These are phyloP conservation scores for Drosophila bocki DNA, from an alignment of 1,140 invertebrate species.

Conservation along the genomic window DNA sequence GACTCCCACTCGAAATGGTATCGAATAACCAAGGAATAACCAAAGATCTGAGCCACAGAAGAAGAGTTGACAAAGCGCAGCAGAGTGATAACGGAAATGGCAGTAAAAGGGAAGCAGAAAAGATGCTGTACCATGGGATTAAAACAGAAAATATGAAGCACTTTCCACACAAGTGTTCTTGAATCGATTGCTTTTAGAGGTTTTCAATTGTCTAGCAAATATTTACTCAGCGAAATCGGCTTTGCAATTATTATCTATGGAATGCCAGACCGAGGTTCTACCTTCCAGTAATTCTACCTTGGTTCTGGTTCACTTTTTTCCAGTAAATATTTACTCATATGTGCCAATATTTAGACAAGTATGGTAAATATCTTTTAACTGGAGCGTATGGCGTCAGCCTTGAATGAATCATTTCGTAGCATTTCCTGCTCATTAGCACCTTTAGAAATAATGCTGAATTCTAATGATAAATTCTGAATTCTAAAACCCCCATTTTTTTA, in stretches of 20 bases:
- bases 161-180: background rate
- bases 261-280: slow-evolving; percentile 10
- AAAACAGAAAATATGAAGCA: background rate
- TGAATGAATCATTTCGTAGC: slow-evolving; percentile 17
- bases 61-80: slow-evolving; percentile 37
- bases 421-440: slow-evolving; percentile 35
- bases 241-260: slow-evolving; percentile 1
- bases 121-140: slow-evolving; percentile 13
- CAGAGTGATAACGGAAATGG: slow-evolving; percentile 43
- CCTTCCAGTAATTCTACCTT: slow-evolving; percentile 23
- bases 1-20: slow-evolving; percentile 39
- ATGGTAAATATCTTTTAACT: slow-evolving; percentile 30
- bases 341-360: slow-evolving; percentile 1
- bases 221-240: slow-evolving; percentile 11
- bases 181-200: background rate
- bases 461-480: slow-evolving; percentile 10
- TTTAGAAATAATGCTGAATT: no score
- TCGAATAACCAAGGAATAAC: slow-evolving; percentile 29
- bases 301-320: slow-evolving; percentile 15
- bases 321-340: slow-evolving; percentile 41
- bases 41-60: slow-evolving; percentile 8
- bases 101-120: slow-evolving; percentile 12
- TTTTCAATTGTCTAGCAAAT: slow-evolving; percentile 16
- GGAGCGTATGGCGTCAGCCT: slow-evolving; percentile 19
- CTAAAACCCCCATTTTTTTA: slow-evolving; percentile 7